Evolutionary conservation across 2,113 vertebrate species (phyloP).

Genomic region (Parotia lawesii): DNA sequence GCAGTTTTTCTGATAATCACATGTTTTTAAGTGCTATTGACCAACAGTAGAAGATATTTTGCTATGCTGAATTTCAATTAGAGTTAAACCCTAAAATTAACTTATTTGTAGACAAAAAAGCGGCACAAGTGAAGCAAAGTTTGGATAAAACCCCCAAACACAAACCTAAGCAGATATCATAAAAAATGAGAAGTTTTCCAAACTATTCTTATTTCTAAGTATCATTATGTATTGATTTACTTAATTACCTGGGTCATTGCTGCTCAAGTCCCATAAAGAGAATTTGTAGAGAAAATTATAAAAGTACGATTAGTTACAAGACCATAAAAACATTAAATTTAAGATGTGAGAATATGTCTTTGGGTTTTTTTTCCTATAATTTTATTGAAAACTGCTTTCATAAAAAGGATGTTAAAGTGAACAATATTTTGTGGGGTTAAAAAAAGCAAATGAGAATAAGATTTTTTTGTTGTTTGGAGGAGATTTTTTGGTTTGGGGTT

Average conservation of each 20-base stretch:
- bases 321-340: not conserved
- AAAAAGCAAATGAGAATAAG: not conserved
- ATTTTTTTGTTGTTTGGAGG: not conserved
- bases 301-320: not conserved
- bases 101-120: not conserved
- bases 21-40: not conserved
- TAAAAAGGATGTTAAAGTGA: not conserved
- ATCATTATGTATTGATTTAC: not conserved
- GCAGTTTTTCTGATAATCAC: not conserved
- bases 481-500: rapidly evolving
- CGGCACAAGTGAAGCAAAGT: not conserved
- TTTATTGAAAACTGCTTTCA: not conserved
- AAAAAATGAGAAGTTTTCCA: not conserved
- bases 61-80: not conserved
- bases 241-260: not conserved
- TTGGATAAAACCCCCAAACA: rapidly evolving
- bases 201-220: not conserved
- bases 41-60: not conserved
- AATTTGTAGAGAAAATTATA: not conserved
- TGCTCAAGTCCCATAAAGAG: not conserved
- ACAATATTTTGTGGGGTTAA: not conserved
- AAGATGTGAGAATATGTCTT: not conserved
- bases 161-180: not conserved
- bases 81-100: not conserved
- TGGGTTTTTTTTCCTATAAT: rapidly evolving